Conservation (phyloP, 2,113 vertebrate species). For the Ptilorrhoa leucosticta region DNA sequence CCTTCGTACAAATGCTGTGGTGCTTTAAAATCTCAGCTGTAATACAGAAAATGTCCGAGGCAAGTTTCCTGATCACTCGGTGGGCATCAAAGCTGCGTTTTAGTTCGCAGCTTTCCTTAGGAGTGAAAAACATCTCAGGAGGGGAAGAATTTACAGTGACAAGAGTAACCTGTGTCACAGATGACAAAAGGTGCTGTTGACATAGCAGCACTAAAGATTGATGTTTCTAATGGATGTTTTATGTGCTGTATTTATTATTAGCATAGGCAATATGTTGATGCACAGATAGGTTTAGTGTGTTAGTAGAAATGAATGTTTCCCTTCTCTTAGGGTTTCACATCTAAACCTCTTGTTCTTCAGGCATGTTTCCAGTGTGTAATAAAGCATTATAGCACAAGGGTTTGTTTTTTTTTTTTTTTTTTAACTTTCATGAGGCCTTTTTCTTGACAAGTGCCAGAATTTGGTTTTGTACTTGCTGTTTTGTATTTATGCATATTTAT, state of each 20-base stretch:
- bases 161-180: not conserved
- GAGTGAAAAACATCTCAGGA: not conserved
- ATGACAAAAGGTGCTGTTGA: not conserved
- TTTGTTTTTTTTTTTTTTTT: not conserved
- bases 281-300: slow-evolving; percentile 44
- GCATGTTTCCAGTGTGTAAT: slow-evolving; percentile 35
- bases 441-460: slow-evolving; percentile 69
- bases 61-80: not conserved
- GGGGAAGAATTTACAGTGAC: not conserved
- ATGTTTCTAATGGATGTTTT: not conserved
- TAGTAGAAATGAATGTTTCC: not conserved
- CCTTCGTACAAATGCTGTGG: too few relatives aligned
- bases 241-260: slow-evolving; percentile 35
- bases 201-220: not conserved
- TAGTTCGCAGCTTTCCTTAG: not conserved
- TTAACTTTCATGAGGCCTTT: slow-evolving; percentile 52
- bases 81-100: not conserved
- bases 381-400: not conserved
- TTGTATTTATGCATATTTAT: slow-evolving; percentile 72
- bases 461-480: slow-evolving; percentile 60
- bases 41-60: fast-evolving
- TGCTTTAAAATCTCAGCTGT: not conserved
- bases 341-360: not conserved
- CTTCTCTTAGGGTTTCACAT: not conserved
- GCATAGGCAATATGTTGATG: slow-evolving; percentile 28